Percentiles rank a stretch among this genome's conserved stretches.
These are phyloP conservation scores for Sebastes minor DNA, from an alignment of 2,797 vertebrate genomes.

Conservation along the genomic window DNA sequence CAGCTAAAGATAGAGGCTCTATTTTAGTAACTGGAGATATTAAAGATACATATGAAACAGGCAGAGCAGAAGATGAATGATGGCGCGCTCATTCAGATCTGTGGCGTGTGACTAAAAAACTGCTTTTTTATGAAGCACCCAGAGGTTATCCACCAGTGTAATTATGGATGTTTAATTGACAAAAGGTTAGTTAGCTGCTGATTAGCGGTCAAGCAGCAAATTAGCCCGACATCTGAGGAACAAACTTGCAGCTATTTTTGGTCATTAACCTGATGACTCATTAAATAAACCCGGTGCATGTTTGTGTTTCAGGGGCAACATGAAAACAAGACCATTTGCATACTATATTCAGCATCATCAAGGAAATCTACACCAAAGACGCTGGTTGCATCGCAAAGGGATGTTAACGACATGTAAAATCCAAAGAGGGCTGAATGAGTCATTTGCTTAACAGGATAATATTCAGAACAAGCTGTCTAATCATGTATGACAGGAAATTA, in stretches of 20 bases:
- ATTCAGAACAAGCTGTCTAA: constrained; percentile 60
- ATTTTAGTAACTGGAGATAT: constrained; percentile 74
- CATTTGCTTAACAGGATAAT: constrained; percentile 43
- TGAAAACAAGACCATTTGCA: not conserved
- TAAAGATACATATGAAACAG: constrained; percentile 76
- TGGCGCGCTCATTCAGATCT: constrained; percentile 44
- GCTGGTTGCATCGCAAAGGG: not conserved
- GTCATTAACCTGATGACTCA: constrained; percentile 33
- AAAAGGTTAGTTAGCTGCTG: constrained; percentile 10
- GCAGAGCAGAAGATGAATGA: constrained; percentile 57
- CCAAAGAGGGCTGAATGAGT: constrained; percentile 31
- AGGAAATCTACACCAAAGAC: not conserved
- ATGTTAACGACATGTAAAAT: constrained; percentile 35
- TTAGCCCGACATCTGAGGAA: constrained; percentile 10
- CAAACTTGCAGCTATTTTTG: constrained; percentile 16
- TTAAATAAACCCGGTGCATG: constrained; percentile 10
- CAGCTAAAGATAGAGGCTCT: constrained; percentile 78
- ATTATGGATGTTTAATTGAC: constrained; percentile 38
- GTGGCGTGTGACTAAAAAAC: constrained; percentile 2
- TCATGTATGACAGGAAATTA: constrained; percentile 69
- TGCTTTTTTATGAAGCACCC: constrained; percentile 49
- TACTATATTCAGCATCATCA: not conserved
- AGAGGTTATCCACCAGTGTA: constrained; percentile 28
- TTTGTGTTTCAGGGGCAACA: constrained; percentile 2
- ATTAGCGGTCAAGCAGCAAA: constrained; percentile 39